A percentile compares a stretch with the other conserved stretches of the same genome.
Conservation (phyloP, 2,888 invertebrate species). For the Pandemis cinnamomeana region DNA sequence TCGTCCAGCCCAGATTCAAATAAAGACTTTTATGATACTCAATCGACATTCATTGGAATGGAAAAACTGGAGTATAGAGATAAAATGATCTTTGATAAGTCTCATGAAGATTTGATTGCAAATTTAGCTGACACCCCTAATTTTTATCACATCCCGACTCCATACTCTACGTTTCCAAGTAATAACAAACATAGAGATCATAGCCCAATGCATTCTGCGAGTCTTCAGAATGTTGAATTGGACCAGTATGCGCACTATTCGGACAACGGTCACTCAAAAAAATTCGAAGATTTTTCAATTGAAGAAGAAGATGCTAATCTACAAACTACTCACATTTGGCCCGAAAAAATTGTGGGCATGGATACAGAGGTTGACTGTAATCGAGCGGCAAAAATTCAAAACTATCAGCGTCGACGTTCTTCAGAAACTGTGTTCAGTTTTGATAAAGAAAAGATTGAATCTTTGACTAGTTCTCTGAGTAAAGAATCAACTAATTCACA, state of each 20-base stretch:
- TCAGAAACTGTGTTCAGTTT: slow-evolving; percentile 91
- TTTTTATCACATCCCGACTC: slow-evolving; percentile 84
- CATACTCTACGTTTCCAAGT: slow-evolving; percentile 86
- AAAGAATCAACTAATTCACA: slow-evolving; percentile 67
- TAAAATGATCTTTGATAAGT: slow-evolving; percentile 81
- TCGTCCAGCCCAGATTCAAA: slow-evolving; percentile 88
- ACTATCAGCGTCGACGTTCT: slow-evolving; percentile 86
- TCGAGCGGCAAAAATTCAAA: slow-evolving; percentile 75
- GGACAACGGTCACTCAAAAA: slow-evolving; percentile 68
- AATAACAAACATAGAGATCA: slow-evolving; percentile 84
- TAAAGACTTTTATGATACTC: slow-evolving; percentile 86
- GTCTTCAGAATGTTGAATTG: slow-evolving; percentile 88
- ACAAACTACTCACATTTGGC: slow-evolving; percentile 82
- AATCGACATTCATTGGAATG: slow-evolving; percentile 74
- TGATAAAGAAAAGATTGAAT: slow-evolving; percentile 90
- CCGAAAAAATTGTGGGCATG: slow-evolving; percentile 80
- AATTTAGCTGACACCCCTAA: slow-evolving; percentile 78
- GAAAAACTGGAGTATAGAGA: slow-evolving; percentile 80
- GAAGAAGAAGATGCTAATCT: slow-evolving; percentile 82
- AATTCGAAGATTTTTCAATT: slow-evolving; percentile 78
- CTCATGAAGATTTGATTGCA: slow-evolving; percentile 85
- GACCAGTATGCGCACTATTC: slow-evolving; percentile 83
- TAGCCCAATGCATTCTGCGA: slow-evolving; percentile 87
- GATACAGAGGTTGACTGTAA: slow-evolving; percentile 80
- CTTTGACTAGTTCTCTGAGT: slow-evolving; percentile 85